A percentile compares a stretch with the other conserved stretches of the same genome.
Evolutionary conservation across 2,797 vertebrate species (phyloP).

Genomic region (Aeoliscus strigatus): DNA sequence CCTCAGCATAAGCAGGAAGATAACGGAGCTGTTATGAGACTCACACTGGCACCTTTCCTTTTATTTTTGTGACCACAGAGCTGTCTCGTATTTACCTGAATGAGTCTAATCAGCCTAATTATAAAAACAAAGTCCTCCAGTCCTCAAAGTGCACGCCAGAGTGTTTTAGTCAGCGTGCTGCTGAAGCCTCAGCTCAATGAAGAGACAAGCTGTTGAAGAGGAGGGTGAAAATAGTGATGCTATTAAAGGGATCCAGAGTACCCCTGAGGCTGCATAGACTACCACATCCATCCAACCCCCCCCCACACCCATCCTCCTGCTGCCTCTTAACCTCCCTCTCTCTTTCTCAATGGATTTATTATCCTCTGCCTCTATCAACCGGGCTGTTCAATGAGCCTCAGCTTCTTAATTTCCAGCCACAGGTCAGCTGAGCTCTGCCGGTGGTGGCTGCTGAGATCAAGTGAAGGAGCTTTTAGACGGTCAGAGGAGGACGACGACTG

Average conservation of each 20-base stretch:
- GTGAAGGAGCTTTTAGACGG: slow-evolving; percentile 26
- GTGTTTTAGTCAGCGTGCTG: slow-evolving; percentile 7
- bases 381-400: slow-evolving; percentile 46
- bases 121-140: slow-evolving; percentile 12
- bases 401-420: slow-evolving; percentile 60
- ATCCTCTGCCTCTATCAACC: slow-evolving; percentile 48
- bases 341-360: slow-evolving; percentile 57
- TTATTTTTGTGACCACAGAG: too few species aligned
- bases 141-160: background rate
- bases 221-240: slow-evolving; percentile 47
- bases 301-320: too few species aligned
- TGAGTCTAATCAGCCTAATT: slow-evolving; percentile 3
- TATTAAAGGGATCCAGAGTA: slow-evolving; percentile 59
- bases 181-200: slow-evolving; percentile 28
- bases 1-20: slow-evolving; percentile 21
- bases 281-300: slow-evolving; percentile 31
- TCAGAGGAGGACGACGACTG: background rate
- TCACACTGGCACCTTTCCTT: too few species aligned
- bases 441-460: slow-evolving; percentile 37
- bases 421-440: slow-evolving; percentile 51
- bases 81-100: background rate
- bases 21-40: too few species aligned
- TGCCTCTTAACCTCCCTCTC: slow-evolving; percentile 20
- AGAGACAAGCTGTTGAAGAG: slow-evolving; percentile 26
- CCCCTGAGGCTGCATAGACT: slow-evolving; percentile 51